Base-by-base conservation (phyloP, 2,797 vertebrate genomes). In the Poeciliopsis presidionis region DNA sequence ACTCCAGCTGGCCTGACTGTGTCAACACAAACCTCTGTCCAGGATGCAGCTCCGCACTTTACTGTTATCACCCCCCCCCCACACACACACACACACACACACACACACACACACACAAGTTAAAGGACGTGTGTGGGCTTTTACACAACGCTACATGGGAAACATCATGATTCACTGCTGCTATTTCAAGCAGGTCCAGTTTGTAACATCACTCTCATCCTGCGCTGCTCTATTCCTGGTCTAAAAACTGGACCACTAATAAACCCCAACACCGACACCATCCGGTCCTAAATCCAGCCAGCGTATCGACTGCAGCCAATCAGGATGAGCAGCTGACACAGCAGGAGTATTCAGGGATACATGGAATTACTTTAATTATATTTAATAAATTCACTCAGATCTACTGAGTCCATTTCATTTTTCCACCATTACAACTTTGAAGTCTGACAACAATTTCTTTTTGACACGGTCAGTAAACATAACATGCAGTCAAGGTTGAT, bases 11-110 rank as follows among this genome's bases (percentile, higher is more conserved):
- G 89, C 85, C 90, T 90, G 91, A 71, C 85, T 87, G 75, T 82
- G 84, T 92, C 91, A 93, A 92, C 91, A 93, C 87, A 86, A 85
- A 88, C 83, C 85, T 87, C 81, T 59, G 80, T 93, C 86, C 91
- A 63, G 89, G 93, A 93, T 90, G 87, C 91, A n/a, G 74, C 81
- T 41, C 63, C 18, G 86, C 76, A 81, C 81, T 90, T 94, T 91
- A 93, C 90, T 93, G 88, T 91, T 90, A 93, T 85, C 78, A 84
- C 81, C 84, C n/a, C n/a, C n/a, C n/a, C n/a, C n/a, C n/a, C n/a
- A 86, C 76, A 84, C 83, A 75, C 75, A 61, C 74, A 57, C 28
- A 71, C 46, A 5, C 1, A 5, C 46, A 5, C 46, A 16, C 41
- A 9, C 77, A 85, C 83, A 71, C 76, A 72, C 72, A 67, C 81